phyloP scores from a whole-genome alignment of 2,888 invertebrate species.

The Rhamphomyia laevipes region DNA sequence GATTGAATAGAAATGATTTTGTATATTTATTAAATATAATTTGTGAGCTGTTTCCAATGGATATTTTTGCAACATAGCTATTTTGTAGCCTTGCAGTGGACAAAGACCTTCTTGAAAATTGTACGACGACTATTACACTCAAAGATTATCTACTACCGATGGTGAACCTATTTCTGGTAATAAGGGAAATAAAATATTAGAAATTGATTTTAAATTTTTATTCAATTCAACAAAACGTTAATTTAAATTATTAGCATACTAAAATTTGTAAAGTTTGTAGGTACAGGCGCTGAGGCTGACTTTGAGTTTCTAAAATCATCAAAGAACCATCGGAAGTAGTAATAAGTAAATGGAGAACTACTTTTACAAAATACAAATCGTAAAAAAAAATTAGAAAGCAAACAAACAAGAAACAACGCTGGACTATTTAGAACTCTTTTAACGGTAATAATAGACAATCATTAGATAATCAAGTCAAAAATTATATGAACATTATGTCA shows the following conservation, averaged over 20 bases:
- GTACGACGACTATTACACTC: no score
- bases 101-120: no score
- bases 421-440: conserved; percentile 1
- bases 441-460: neutral
- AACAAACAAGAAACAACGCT: neutral
- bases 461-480: conserved; percentile 1
- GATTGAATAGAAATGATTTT: no score
- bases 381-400: neutral
- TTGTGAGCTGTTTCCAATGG: no score
- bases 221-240: no score
- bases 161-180: neutral
- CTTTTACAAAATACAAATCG: neutral
- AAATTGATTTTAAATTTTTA: no score
- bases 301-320: neutral
- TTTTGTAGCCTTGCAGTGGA: no score
- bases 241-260: no score
- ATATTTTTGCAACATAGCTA: no score
- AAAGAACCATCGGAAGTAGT: neutral
- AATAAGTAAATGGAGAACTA: neutral
- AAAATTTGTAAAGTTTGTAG: no score
- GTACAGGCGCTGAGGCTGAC: neutral
- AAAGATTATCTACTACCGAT: neutral
- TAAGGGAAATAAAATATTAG: no score
- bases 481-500: neutral
- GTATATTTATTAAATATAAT: no score